Conservation (phyloP, 2,797 vertebrate genomes). For the Dallia pectoralis region DNA sequence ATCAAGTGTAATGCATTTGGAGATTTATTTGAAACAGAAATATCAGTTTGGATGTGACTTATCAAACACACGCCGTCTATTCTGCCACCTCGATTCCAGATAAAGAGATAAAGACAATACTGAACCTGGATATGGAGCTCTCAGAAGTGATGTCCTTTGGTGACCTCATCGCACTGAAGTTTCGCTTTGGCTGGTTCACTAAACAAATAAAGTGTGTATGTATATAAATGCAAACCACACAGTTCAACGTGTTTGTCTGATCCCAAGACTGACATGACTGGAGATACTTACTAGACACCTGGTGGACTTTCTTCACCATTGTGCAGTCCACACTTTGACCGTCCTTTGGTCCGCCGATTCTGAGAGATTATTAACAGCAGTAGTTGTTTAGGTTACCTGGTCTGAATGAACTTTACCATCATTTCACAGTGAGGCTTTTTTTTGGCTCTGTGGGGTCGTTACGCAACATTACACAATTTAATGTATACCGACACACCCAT, state of each 20-base stretch:
- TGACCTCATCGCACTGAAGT: slow-evolving; percentile 86
- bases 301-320: slow-evolving; percentile 88
- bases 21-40: no score
- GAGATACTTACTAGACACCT: slow-evolving; percentile 86
- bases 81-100: not conserved
- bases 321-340: slow-evolving; percentile 70
- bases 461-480: not conserved
- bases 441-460: not conserved
- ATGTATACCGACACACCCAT: not conserved
- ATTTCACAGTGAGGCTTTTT: not conserved
- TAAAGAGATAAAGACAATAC: not conserved
- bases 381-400: not conserved
- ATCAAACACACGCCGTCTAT: no score
- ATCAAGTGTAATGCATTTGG: no score
- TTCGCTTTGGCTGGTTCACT: slow-evolving; percentile 92
- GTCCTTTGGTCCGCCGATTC: slow-evolving; percentile 86
- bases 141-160: slow-evolving; percentile 94
- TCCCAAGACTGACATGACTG: not conserved
- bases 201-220: slow-evolving; percentile 8
- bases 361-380: slow-evolving; percentile 42
- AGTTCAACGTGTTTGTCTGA: not conserved
- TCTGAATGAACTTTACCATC: not conserved
- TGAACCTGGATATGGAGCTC: slow-evolving; percentile 91
- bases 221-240: no score
- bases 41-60: no score